phyloP scores from a whole-genome alignment of 2,888 invertebrate genomes.

The Drosophila longiperda region DNA sequence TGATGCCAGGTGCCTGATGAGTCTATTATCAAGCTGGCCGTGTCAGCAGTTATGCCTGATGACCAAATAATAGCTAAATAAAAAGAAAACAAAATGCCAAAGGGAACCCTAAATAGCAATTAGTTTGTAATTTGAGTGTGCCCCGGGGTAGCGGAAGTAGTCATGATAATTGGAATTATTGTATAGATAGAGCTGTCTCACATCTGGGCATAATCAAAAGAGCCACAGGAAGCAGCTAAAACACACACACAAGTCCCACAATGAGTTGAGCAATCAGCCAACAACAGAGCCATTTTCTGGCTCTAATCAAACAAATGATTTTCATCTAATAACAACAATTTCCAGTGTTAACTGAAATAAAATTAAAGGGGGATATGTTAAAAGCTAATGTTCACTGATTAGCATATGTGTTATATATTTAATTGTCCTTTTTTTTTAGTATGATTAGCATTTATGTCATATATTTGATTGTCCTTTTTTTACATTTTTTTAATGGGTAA shows the following conservation, averaged over 20 bases:
- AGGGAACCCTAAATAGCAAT: constrained; percentile 71
- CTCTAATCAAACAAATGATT: neutral
- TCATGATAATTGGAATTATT: constrained; percentile 69
- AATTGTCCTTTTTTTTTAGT: neutral
- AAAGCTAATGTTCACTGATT: neutral
- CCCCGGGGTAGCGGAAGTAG: constrained; percentile 60
- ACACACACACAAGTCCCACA: constrained; percentile 7
- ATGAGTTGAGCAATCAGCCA: neutral
- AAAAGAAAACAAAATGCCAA: constrained; percentile 8
- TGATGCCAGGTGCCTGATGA: constrained; percentile 51
- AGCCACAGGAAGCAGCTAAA: constrained; percentile 38
- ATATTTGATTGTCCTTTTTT: too few relatives aligned
- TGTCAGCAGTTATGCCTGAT: constrained; percentile 70
- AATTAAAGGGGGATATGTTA: neutral
- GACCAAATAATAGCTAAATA: constrained; percentile 59
- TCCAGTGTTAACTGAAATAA: neutral
- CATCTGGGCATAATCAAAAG: constrained; percentile 27
- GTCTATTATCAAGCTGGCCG: constrained; percentile 68
- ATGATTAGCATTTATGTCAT: too few relatives aligned
- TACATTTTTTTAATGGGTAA: neutral
- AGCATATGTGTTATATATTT: neutral
- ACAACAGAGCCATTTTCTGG: neutral
- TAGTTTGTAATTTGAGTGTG: constrained; percentile 66
- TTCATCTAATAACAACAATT: neutral
- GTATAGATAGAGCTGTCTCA: neutral